These are phyloP conservation scores for Pectinophora gossypiella DNA, from an alignment of 1,140 invertebrate genomes.

Conservation along the genomic window DNA sequence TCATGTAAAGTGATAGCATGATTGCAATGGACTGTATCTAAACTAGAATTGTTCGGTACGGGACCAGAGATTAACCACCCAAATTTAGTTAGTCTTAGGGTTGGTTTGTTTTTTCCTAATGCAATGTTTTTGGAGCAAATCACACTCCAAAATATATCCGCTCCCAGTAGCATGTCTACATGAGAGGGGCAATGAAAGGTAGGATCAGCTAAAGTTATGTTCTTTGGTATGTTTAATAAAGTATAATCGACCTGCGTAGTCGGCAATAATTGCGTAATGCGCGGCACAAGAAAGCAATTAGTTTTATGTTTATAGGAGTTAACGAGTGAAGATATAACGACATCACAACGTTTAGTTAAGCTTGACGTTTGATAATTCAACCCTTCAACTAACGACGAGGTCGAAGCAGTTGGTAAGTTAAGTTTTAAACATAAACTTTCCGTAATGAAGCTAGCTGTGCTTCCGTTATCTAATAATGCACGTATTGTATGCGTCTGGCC, in stretches of 20 bases:
- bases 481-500: conserved; percentile 7
- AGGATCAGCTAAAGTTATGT: conserved; percentile 6
- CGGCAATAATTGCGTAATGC: conserved; percentile 3
- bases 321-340: not conserved
- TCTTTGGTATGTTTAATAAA: conserved; percentile 5
- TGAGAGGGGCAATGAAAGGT: not conserved
- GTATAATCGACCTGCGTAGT: not conserved
- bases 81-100: conserved; percentile 6
- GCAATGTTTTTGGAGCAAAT: not conserved
- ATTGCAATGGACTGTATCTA: conserved; percentile 10
- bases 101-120: conserved; percentile 6
- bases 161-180: conserved; percentile 4
- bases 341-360: conserved; percentile 10
- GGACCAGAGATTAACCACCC: conserved; percentile 8
- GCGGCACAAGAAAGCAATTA: conserved; percentile 6
- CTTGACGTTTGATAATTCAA: conserved; percentile 7
- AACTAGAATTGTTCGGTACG: not conserved
- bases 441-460: conserved; percentile 11
- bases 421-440: conserved; percentile 7
- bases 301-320: not conserved
- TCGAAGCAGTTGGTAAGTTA: not conserved
- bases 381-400: conserved; percentile 8
- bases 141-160: conserved; percentile 6
- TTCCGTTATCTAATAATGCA: conserved; percentile 14
- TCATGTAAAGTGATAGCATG: not conserved